Evolutionary conservation across 2,797 vertebrate genomes (phyloP).

Genomic region (Arvicola amphibius): DNA sequence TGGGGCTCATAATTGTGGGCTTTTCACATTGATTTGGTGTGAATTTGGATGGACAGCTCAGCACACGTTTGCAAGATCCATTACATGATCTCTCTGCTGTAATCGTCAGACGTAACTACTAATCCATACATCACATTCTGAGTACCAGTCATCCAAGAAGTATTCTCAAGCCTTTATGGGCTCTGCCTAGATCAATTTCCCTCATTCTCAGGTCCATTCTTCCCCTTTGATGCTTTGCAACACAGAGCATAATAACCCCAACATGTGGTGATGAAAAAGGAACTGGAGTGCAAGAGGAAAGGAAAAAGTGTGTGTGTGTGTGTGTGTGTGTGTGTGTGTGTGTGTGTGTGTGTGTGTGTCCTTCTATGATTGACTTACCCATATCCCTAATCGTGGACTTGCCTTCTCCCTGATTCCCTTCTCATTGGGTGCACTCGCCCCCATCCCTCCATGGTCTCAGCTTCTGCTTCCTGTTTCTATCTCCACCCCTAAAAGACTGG

Average conservation of each 20-base stretch:
- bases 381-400: background rate
- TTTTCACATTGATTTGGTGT: background rate
- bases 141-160: constrained; percentile 14
- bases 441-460: background rate
- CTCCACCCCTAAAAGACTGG: background rate
- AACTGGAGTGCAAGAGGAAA: background rate
- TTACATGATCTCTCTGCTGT: constrained; percentile 1
- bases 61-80: constrained; percentile 5
- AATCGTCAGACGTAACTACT: background rate
- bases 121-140: constrained; percentile 9
- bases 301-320: background rate
- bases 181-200: background rate
- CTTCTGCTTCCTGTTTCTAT: background rate
- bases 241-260: background rate
- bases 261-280: background rate
- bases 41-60: constrained; percentile 42
- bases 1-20: background rate
- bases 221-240: constrained; percentile 17
- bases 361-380: background rate
- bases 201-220: background rate
- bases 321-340: background rate
- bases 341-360: background rate
- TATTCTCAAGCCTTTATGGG: constrained; percentile 6
- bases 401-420: background rate
- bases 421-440: background rate